Conservation (phyloP, 2,113 vertebrate genomes). For the Phainopepla nitens region DNA sequence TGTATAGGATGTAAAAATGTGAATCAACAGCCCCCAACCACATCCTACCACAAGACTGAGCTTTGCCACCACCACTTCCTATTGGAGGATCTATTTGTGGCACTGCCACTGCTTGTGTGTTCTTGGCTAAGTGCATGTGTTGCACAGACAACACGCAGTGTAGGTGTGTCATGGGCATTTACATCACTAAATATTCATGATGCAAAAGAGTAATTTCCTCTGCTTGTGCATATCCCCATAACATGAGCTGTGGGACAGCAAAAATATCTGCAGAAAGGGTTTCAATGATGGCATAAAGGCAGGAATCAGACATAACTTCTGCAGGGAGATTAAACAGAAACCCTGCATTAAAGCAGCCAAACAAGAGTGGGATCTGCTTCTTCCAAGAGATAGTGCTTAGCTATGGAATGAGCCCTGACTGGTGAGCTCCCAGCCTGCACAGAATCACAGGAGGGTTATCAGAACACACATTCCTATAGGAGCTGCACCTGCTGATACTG, state of each 20-base stretch:
- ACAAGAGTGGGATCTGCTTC: not conserved
- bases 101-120: not conserved
- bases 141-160: not conserved
- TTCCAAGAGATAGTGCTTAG: not conserved
- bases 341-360: not conserved
- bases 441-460: not conserved
- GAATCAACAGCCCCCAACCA: conserved; percentile 31
- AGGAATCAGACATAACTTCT: not conserved
- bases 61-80: conserved; percentile 1
- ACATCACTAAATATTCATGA: not conserved
- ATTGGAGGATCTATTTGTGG: not conserved
- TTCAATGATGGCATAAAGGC: not conserved
- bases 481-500: not conserved
- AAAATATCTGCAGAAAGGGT: not conserved
- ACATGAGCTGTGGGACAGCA: not conserved
- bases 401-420: not conserved
- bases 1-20: not conserved
- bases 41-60: conserved; percentile 43
- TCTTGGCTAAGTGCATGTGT: not conserved
- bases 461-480: not conserved
- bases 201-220: not conserved
- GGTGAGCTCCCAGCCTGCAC: not conserved
- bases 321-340: not conserved
- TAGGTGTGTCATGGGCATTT: not conserved
- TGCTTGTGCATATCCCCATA: not conserved